Conservation (phyloP, 2,113 vertebrate genomes). For the Dicrurus megarhynchus region DNA sequence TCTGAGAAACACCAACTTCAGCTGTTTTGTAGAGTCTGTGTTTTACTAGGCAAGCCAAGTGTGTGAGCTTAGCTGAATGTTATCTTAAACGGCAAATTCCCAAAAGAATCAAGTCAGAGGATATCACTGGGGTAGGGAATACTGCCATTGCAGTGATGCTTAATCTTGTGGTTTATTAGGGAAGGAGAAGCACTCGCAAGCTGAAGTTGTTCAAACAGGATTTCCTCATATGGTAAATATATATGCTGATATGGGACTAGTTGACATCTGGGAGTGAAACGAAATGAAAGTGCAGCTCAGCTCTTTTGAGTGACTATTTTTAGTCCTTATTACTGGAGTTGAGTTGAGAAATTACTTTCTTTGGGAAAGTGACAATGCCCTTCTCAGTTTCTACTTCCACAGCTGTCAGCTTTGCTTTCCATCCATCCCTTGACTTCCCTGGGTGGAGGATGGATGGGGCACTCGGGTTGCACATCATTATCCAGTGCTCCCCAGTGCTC, state of each 20-base stretch:
- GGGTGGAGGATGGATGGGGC: neutral
- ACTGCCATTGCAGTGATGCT: neutral
- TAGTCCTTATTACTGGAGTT: neutral
- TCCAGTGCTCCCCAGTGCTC: neutral
- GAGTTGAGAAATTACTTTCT: neutral
- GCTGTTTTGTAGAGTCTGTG: neutral
- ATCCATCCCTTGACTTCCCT: neutral
- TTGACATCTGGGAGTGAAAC: neutral
- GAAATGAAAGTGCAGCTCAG: constrained; percentile 17
- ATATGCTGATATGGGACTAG: neutral
- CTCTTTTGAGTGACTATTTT: neutral
- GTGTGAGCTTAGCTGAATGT: neutral
- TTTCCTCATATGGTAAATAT: neutral
- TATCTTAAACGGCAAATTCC: neutral
- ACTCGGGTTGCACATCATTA: accelerated
- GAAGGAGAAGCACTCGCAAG: neutral
- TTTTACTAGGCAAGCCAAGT: neutral
- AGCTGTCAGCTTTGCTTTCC: neutral
- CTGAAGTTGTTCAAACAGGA: neutral
- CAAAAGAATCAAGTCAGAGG: neutral
- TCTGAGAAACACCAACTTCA: neutral
- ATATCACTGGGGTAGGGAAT: neutral
- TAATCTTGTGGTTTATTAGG: neutral
- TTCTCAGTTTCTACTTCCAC: neutral
- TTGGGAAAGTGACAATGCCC: neutral